Evolutionary conservation across 2,113 vertebrate species (phyloP).

Genomic region (Oplegnathus fasciatus): DNA sequence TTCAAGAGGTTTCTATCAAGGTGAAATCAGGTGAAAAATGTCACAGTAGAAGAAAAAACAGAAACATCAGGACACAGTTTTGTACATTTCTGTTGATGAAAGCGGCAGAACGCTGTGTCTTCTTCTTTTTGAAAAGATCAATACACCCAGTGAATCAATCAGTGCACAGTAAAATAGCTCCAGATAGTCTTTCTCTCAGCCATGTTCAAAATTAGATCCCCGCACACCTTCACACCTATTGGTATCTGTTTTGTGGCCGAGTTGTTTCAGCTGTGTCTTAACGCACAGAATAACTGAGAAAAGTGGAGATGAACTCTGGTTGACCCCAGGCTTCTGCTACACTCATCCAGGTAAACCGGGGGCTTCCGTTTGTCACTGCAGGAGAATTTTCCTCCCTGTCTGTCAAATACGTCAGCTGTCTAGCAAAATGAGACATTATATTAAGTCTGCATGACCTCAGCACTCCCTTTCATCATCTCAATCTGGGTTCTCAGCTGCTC

Average conservation of each 20-base stretch:
- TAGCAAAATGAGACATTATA: slow-evolving; percentile 25
- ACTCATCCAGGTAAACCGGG: slow-evolving; percentile 7
- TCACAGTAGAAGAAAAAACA: background rate
- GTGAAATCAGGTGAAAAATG: background rate
- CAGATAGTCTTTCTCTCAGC: background rate
- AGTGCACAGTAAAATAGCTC: slow-evolving; percentile 14
- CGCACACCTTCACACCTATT: slow-evolving; percentile 1
- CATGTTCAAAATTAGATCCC: slow-evolving; percentile 14
- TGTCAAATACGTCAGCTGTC: slow-evolving; percentile 57
- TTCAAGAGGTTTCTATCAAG: background rate
- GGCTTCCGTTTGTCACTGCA: slow-evolving; percentile 30
- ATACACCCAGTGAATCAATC: background rate
- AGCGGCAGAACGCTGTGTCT: background rate
- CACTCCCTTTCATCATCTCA: slow-evolving; percentile 43
- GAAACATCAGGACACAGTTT: background rate
- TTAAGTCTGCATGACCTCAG: slow-evolving; percentile 43
- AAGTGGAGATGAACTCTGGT: slow-evolving; percentile 38
- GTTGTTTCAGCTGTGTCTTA: slow-evolving; percentile 3
- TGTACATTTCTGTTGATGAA: background rate
- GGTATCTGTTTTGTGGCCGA: background rate
- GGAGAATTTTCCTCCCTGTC: slow-evolving; percentile 35
- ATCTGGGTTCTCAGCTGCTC: slow-evolving; percentile 4
- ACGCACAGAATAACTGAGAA: background rate
- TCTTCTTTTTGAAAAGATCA: slow-evolving; percentile 6
- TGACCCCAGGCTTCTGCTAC: slow-evolving; percentile 34